Base-by-base conservation (phyloP, 1,140 invertebrate species). In the Ceratina calcarata region DNA sequence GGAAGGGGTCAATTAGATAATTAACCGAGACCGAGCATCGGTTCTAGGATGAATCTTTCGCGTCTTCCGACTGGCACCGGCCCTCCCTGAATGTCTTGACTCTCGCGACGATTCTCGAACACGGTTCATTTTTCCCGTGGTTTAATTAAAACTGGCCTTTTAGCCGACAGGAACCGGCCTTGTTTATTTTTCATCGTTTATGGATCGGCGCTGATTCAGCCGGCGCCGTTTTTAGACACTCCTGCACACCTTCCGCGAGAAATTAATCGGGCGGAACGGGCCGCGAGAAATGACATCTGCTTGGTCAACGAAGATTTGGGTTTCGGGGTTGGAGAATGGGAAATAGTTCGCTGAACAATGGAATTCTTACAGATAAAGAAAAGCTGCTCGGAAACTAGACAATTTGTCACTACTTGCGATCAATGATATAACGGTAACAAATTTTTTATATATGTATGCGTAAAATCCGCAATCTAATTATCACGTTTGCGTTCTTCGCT, bases 1-100 rank as follows among this genome's bases (percentile, higher is more conserved):
- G 65, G 58, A 80, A 64, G 57, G 53, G 72, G 71, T 75, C 72
- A 72, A 80, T 80, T 76, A 76, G 78, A 76, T 76, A 80, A 80
- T 80, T 76, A 80, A 67, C 74, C 72, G 53, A 20, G 22, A n/a
- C n/a, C 20, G 32, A 72, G 67, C 6, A 27, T 20, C 68, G 22
- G 60, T 65, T 64, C 58, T 60, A 13, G 12, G 1, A 13, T 53
- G 22, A 68, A 57, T 51, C 27, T 27, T 67, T 2, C 51, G 32
- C n/a, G 12, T 24, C 55, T 37, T 24, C n/a, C 18, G n/a, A 22
- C 1, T 0, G 58, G 13, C 24, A 0, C 12, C n/a, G n/a, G n/a
- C n/a, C 22, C 10, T 20, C 16, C 20, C 18, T 4, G 13, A 13
- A 27, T 22, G 65, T 66, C 60, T 55, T 45, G 15, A 20, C 22